Evolutionary conservation across 2,113 vertebrate genomes (phyloP).

Genomic region (Craseonycteris thonglongyai): DNA sequence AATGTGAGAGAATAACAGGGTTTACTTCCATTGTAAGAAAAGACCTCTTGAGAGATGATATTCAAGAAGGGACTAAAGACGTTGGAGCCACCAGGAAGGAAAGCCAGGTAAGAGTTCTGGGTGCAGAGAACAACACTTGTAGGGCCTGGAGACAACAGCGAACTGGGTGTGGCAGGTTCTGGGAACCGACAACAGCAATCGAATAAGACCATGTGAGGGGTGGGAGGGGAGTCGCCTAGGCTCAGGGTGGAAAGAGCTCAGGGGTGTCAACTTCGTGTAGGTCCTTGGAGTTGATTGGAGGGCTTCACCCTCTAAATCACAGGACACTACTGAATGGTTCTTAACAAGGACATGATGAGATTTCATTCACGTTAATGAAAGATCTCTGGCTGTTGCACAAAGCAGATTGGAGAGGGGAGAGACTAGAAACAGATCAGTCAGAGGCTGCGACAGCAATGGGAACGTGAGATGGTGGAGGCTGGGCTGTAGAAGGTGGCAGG

Average conservation of each 20-base stretch:
- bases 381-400: background rate
- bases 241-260: background rate
- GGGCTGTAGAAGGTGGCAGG: too few relatives aligned
- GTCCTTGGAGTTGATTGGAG: background rate
- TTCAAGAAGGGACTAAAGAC: background rate
- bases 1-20: background rate
- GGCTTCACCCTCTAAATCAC: background rate
- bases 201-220: background rate
- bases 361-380: background rate
- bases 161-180: background rate
- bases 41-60: background rate
- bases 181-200: background rate
- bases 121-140: accelerated
- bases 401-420: background rate
- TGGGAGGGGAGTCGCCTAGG: background rate
- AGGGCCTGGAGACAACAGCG: background rate
- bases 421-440: background rate
- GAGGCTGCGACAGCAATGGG: background rate
- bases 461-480: background rate
- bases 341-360: background rate
- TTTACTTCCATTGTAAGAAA: background rate
- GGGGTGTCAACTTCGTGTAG: background rate
- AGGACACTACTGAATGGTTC: background rate
- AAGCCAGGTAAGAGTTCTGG: background rate
- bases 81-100: background rate